These are phyloP conservation scores for Hylyphantes graminicola DNA, from an alignment of 1,140 invertebrate genomes.

Conservation along the genomic window DNA sequence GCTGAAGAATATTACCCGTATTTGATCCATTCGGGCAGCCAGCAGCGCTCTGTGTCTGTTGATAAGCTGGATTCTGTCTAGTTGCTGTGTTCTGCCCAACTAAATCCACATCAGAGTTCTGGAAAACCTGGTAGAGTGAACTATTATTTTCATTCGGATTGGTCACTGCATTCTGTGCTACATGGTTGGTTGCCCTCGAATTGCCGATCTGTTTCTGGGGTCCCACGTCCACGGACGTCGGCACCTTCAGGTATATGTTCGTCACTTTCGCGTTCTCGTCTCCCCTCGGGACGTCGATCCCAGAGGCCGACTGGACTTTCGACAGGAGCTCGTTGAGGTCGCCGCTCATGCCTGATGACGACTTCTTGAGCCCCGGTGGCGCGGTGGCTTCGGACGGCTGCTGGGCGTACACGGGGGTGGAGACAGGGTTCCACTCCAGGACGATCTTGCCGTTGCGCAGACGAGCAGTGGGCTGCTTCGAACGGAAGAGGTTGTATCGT, in stretches of 20 bases:
- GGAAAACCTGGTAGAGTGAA: too few species aligned
- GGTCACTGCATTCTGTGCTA: background rate
- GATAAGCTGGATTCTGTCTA: too few species aligned
- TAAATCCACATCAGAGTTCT: too few species aligned
- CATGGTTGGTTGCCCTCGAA: background rate
- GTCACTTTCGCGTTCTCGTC: background rate
- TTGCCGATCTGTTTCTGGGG: background rate
- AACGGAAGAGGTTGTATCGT: slow-evolving; percentile 33
- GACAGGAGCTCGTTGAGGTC: slow-evolving; percentile 9
- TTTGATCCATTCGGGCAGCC: too few species aligned
- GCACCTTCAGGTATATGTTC: background rate
- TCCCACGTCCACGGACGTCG: background rate
- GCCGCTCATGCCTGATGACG: background rate
- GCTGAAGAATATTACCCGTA: too few species aligned
- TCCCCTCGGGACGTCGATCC: slow-evolving; percentile 20
- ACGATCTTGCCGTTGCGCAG: slow-evolving; percentile 36
- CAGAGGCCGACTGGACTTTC: slow-evolving; percentile 41
- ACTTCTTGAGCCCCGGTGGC: background rate
- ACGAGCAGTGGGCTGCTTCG: slow-evolving; percentile 46
- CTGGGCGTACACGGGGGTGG: background rate
- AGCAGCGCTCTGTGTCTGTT: too few species aligned
- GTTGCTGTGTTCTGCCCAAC: too few species aligned
- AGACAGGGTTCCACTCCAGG: slow-evolving; percentile 33
- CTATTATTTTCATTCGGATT: too few species aligned
- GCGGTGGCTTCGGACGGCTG: background rate